Evolutionary conservation across 2,888 invertebrate species (phyloP), one percentile per base, ranked within the genome.

Genomic region (Cyaniris semiargus): DNA sequence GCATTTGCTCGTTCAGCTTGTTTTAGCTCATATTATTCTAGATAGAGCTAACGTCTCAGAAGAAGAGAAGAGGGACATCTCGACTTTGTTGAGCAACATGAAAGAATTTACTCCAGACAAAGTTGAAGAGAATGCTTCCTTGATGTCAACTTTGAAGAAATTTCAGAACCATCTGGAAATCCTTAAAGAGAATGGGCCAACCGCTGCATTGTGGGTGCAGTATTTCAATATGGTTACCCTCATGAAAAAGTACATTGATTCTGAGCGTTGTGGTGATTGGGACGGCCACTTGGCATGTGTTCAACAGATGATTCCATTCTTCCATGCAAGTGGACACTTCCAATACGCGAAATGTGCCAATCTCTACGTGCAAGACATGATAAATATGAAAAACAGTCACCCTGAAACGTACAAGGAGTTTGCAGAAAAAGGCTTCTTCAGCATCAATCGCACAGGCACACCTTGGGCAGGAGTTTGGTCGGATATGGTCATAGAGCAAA

Each of bases 311-410:
- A 82, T 88, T 34, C 87, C 87, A 7, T 84, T 81, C 80, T 88
- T 87, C 80, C 85, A 87, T 81, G 85, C 87, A 38, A 81, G 80
- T 78, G 88, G 13, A 86, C 90, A 82, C 75, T 86, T 86, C 34
- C 44, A 76, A 58, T 81, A 80, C 70, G 56, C 56, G n/a, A n/a
- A n/a, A n/a, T 58, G 56, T 58, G 81, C 81, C 48, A 79, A 80
- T 76, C 53, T 76, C 15, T 76, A 88, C 82, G 77, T 89, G 23
- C 89, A 90, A 84, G 85, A 87, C 80, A 89, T 88, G 87, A 66
- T 76, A 77, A 80, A 85, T 81, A 71, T 77, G 66, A 79, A 78
- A 79, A 85, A 83, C 82, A 21, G 79, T 78, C 60, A 66, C n/a
- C 75, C 75, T 18, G 80, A 81, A 78, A n/a, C n/a, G n/a, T 81